Conservation (phyloP, 2,113 vertebrate species). For the Phylloscopus trochilus region DNA sequence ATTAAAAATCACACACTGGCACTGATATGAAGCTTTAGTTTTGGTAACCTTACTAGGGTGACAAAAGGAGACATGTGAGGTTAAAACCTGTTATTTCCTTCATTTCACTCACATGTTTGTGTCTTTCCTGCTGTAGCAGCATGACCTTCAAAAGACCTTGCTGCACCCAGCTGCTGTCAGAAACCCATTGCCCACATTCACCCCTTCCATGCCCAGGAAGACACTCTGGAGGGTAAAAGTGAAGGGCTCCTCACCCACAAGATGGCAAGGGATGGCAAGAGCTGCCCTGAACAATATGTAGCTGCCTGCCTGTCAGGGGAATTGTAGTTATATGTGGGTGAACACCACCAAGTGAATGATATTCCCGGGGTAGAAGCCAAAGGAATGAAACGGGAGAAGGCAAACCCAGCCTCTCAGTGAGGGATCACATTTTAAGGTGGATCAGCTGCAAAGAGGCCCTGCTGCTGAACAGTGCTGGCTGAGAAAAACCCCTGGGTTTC, state of each 20-base stretch:
- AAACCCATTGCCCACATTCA: neutral
- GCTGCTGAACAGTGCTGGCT: neutral
- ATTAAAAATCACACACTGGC: neutral
- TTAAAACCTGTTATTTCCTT: neutral
- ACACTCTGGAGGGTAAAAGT: neutral
- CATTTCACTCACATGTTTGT: neutral
- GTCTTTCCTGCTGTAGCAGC: neutral
- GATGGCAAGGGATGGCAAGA: neutral
- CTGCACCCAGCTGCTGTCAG: neutral
- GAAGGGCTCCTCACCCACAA: neutral
- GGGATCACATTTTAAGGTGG: neutral
- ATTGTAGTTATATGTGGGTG: neutral
- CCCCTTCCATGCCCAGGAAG: neutral
- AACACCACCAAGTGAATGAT: neutral
- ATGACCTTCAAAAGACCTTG: neutral
- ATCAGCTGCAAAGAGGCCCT: neutral
- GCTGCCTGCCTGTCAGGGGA: neutral
- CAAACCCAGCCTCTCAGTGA: neutral
- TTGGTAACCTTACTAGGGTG: neutral
- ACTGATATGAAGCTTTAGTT: neutral
- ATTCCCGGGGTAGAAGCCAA: neutral
- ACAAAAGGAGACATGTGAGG: neutral
- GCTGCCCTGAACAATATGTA: neutral
- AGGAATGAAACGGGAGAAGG: neutral
- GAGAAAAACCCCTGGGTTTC: neutral